Base-by-base conservation (phyloP, 2,888 invertebrate species). In the Chaetogeoica ovagalla region DNA sequence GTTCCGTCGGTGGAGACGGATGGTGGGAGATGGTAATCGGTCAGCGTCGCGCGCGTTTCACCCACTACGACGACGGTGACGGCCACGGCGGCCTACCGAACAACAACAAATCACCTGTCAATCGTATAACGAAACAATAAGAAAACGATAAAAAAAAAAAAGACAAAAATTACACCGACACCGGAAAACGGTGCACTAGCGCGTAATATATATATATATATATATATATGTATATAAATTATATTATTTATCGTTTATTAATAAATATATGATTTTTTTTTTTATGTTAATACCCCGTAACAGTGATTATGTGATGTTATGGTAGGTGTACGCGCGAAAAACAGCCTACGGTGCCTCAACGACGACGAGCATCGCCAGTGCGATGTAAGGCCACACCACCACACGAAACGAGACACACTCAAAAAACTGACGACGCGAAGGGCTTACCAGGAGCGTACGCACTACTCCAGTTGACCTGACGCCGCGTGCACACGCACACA, bases 381-480 rank as follows among this genome's bases (percentile, higher is more conserved):
- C 75, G 66, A 66, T 39, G 75, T 66, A 75, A 23, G 65, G 65
- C 74, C 65, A 59, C 65, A 59, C 57, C 57, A 70, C 70, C 75
- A 23, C 75, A 66, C 75, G 68, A 55, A 72, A 81, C 66, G 59
- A 75, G 72, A 65, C 66, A 65, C 66, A 71, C 81, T 71, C 65
- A 59, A 68, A 75, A 30, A 77, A 57, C 81, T 57, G 81, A 62
- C 66, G 75, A 55, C 81, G 68, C 71, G 81, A 81, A 59, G 75
- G 77, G 63, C 70, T 75, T 68, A 66, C 69, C 30, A 52, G 77
- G 69, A 73, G 73, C 72, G 74, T 59, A 70, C 81, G 76, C 79
- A 72, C 68, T 71, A 70, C 79, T 79, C 79, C 79, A 68, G 79
- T 79, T 79, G 79, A 79, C 79, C 79, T 79, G 70, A 79, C 79